Percentiles rank a stretch among this genome's conserved stretches.
These are phyloP conservation scores for Plestiodon gilberti DNA, from an alignment of 2,113 vertebrate genomes.

Conservation along the genomic window DNA sequence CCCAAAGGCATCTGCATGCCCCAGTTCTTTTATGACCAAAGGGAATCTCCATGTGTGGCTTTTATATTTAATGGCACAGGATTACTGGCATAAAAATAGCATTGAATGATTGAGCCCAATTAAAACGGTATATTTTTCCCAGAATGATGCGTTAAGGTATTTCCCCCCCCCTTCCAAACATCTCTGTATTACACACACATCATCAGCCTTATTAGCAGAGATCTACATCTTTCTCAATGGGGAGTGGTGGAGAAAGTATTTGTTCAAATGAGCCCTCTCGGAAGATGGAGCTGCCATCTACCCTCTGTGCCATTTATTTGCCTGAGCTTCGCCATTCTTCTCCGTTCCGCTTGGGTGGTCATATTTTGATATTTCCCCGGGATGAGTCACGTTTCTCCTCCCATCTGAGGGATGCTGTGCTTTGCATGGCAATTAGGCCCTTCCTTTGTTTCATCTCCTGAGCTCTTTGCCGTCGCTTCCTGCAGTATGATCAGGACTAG, in stretches of 20 bases:
- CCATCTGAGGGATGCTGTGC: constrained; percentile 86
- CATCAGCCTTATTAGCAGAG: constrained; percentile 52
- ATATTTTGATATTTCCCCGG: constrained; percentile 85
- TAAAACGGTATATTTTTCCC: constrained; percentile 46
- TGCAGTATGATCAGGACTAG: constrained; percentile 64
- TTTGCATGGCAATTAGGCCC: constrained; percentile 86
- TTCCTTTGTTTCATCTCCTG: constrained; percentile 84
- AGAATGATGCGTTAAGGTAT: constrained; percentile 35
- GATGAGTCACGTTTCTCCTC: constrained; percentile 84
- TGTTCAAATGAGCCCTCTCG: constrained; percentile 58
- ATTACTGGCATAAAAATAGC: constrained; percentile 10
- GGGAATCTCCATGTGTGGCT: no score
- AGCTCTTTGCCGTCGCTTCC: constrained; percentile 68
- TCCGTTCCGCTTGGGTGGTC: constrained; percentile 82
- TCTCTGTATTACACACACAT: not conserved
- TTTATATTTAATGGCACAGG: not conserved
- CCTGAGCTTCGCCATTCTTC: constrained; percentile 66
- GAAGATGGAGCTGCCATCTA: constrained; percentile 39
- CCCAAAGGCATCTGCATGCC: no score
- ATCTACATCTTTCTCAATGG: constrained; percentile 32
- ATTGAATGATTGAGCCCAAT: constrained; percentile 44
- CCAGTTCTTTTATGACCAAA: not conserved
- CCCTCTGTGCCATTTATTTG: constrained; percentile 48
- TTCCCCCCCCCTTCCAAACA: constrained; percentile 31
- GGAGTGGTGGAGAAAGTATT: not conserved